Base-by-base conservation (phyloP, 2,113 vertebrate genomes). In the Thermophis baileyi region DNA sequence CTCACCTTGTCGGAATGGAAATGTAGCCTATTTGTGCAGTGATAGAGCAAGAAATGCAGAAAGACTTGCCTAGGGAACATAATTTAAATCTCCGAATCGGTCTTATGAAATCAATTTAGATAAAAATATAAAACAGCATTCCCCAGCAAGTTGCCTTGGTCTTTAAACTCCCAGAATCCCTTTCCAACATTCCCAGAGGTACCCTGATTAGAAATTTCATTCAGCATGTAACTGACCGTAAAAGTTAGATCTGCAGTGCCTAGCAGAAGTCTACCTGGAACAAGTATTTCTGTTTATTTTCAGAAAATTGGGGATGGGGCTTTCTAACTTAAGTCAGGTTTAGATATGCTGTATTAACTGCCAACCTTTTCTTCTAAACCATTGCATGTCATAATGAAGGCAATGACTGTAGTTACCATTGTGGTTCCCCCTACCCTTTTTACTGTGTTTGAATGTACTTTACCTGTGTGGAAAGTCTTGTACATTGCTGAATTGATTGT, bases 361-460 rank as follows among this genome's bases (percentile, higher is more conserved):
- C 88, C 87, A 85, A 49, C 9, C 49, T 50, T 69, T 20, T 96
- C 57, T 95, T 93, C 90, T 93, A 90, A 89, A 92, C 93, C 90
- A 81, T 94, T 87, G n/a, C n/a, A 90, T 87, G 85, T 25, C 51
- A 55, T 90, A 93, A 0, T 11, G 92, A 91, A 91, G 86, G 92
- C 93, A 92, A 95, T 18, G 1, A 0, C 12, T 85, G 90, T 94
- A 94, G 92, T 94, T 94, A 94, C 95, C 95, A 89, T 91, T 92
- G 93, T 96, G 94, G 95, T 95, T 92, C 90, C 7, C 6, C 7
- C 74, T 44, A 22, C 7, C 35, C 35, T 44, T 22, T 22, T 81
- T 44, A 81, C 74, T 81, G 3, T 94, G 94, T 95, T 96, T 4
- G 96, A 97, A 97, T 97, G 97, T 97, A 97, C 95, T 95, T 91